A percentile compares a stretch with the other conserved stretches of the same genome.
phyloP scores from a whole-genome alignment of 2,797 vertebrate genomes.

The Paedocypris micromegethes region DNA sequence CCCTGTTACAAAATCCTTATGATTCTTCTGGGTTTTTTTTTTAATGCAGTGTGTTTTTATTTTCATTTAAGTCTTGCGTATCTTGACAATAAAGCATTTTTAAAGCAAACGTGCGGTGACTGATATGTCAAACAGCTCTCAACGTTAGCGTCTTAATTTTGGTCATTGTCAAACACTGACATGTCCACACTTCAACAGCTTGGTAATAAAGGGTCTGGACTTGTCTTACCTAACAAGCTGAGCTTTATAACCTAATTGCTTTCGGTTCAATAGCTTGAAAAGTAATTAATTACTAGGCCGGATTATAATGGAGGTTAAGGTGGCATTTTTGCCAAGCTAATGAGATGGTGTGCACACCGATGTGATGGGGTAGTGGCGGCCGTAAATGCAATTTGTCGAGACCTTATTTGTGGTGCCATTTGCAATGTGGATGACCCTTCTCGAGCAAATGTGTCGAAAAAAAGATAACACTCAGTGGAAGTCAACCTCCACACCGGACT shows the following conservation, averaged over 20 bases:
- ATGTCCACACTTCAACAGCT: constrained; percentile 66
- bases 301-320: constrained; percentile 70
- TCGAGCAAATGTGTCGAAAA: constrained; percentile 53
- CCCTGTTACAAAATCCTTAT: too few species aligned
- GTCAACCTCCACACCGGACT: constrained; percentile 25
- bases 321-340: constrained; percentile 70
- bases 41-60: too few species aligned
- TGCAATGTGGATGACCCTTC: constrained; percentile 47
- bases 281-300: constrained; percentile 75
- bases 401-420: constrained; percentile 54
- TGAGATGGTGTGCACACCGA: constrained; percentile 60
- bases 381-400: constrained; percentile 58
- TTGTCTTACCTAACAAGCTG: constrained; percentile 67
- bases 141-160: constrained; percentile 69
- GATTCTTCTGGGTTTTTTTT: too few species aligned
- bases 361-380: constrained; percentile 69
- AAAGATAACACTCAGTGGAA: constrained; percentile 65
- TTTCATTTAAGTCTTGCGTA: not conserved
- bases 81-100: not conserved
- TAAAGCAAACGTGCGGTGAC: constrained; percentile 45
- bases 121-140: constrained; percentile 65
- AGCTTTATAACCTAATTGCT: constrained; percentile 73
- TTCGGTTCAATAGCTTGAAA: constrained; percentile 75
- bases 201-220: constrained; percentile 65
- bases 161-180: constrained; percentile 61